Conservation (phyloP, 2,888 invertebrate species). For the Thymelicus acteon region DNA sequence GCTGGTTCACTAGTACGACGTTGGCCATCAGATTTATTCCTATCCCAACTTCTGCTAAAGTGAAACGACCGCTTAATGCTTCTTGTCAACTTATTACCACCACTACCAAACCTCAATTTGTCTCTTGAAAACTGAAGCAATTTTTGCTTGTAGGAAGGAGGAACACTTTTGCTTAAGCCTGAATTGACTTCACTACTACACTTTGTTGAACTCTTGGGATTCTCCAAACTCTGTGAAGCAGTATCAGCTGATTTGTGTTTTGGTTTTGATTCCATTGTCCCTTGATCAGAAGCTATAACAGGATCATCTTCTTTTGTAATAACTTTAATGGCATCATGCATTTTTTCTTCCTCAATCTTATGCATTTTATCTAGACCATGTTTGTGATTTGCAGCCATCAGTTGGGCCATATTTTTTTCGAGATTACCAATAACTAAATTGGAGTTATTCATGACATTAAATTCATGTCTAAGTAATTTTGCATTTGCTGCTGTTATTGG, state of each 20-base stretch:
- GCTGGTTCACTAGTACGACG: constrained; percentile 77
- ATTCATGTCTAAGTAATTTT: constrained; percentile 76
- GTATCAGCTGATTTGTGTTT: constrained; percentile 69
- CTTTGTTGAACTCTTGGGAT: constrained; percentile 74
- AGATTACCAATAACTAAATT: constrained; percentile 79
- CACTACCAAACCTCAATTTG: constrained; percentile 77
- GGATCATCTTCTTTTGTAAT: constrained; percentile 45
- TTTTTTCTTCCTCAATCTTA: constrained; percentile 75
- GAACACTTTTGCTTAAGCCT: constrained; percentile 79
- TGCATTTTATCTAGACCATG: constrained; percentile 75
- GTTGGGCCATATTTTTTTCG: constrained; percentile 80
- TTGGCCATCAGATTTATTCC: constrained; percentile 69
- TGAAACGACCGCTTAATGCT: constrained; percentile 80
- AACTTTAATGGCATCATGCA: constrained; percentile 53
- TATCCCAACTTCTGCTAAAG: constrained; percentile 78
- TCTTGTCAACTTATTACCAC: constrained; percentile 75
- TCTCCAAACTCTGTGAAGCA: constrained; percentile 77
- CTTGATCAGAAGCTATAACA: constrained; percentile 41
- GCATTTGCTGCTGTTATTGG: constrained; percentile 78
- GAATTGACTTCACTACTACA: constrained; percentile 74
- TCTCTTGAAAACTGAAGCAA: constrained; percentile 79
- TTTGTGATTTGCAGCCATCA: constrained; percentile 71
- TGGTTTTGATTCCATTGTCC: constrained; percentile 57
- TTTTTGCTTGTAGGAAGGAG: constrained; percentile 81
- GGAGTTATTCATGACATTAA: constrained; percentile 78